Conservation (phyloP, 2,113 vertebrate species). For the Tor tambroides region DNA sequence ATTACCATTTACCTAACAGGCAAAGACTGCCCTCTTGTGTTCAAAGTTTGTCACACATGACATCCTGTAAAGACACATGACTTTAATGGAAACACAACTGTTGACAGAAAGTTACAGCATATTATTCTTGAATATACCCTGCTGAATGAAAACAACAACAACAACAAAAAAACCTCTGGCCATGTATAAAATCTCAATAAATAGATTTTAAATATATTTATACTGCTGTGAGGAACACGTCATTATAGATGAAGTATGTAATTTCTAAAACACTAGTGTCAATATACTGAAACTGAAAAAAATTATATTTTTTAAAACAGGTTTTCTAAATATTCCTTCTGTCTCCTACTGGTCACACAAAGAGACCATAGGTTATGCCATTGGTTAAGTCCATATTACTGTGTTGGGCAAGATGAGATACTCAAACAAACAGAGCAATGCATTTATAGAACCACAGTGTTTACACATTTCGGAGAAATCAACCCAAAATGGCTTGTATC, state of each 20-base stretch:
- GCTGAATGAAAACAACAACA: neutral
- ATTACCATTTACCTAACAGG: neutral
- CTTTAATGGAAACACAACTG: neutral
- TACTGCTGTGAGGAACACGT: neutral
- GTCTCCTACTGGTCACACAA: neutral
- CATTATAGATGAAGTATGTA: neutral
- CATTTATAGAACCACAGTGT: neutral
- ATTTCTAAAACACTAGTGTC: neutral
- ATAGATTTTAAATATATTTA: neutral
- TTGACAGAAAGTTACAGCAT: neutral
- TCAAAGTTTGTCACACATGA: neutral
- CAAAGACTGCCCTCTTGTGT: slow-evolving; percentile 35
- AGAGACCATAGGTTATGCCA: too few species aligned
- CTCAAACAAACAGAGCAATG: neutral
- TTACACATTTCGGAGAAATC: neutral
- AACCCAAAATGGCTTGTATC: neutral
- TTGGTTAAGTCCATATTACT: neutral
- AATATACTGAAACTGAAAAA: neutral
- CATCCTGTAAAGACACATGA: neutral
- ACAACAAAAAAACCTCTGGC: too few species aligned
- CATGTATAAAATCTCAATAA: neutral
- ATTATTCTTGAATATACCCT: neutral
- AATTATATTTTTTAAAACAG: neutral
- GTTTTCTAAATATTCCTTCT: neutral
- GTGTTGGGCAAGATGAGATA: neutral